A percentile compares a stretch with the other conserved stretches of the same genome.
Conservation (phyloP, 2,113 vertebrate genomes). For the Chamaea fasciata region DNA sequence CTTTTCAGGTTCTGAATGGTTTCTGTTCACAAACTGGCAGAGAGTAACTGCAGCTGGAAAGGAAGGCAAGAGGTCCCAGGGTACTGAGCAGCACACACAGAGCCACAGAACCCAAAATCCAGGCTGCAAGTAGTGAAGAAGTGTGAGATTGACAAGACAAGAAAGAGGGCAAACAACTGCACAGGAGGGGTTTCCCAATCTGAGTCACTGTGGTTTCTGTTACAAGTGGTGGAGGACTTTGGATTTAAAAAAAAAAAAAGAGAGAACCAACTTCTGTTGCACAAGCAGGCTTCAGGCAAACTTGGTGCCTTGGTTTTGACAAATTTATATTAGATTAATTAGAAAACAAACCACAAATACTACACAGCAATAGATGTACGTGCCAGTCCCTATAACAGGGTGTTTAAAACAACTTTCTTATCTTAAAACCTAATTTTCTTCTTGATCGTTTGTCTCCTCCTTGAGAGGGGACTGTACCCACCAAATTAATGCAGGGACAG, state of each 20-base stretch:
- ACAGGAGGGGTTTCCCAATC: background rate
- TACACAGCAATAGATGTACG: background rate
- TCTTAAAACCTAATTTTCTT: background rate
- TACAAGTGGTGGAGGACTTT: background rate
- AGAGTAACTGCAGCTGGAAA: background rate
- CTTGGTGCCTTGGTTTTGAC: background rate
- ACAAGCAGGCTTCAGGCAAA: background rate
- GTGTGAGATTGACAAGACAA: background rate
- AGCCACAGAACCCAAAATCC: accelerated
- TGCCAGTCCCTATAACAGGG: background rate
- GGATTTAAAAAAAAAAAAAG: background rate
- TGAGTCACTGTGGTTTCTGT: background rate
- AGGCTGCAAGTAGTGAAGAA: background rate
- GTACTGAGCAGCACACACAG: background rate
- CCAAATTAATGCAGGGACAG: background rate
- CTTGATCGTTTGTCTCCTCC: background rate
- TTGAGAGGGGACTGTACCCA: background rate
- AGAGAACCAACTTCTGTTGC: too few relatives aligned
- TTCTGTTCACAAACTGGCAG: background rate
- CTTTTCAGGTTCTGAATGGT: background rate
- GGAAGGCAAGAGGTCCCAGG: background rate
- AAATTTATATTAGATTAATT: background rate
- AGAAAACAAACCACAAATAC: background rate
- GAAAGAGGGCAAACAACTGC: background rate
- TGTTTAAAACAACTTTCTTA: background rate